These are phyloP conservation scores for Sporophila hypoxantha DNA, from an alignment of 2,113 vertebrate genomes.

Conservation along the genomic window DNA sequence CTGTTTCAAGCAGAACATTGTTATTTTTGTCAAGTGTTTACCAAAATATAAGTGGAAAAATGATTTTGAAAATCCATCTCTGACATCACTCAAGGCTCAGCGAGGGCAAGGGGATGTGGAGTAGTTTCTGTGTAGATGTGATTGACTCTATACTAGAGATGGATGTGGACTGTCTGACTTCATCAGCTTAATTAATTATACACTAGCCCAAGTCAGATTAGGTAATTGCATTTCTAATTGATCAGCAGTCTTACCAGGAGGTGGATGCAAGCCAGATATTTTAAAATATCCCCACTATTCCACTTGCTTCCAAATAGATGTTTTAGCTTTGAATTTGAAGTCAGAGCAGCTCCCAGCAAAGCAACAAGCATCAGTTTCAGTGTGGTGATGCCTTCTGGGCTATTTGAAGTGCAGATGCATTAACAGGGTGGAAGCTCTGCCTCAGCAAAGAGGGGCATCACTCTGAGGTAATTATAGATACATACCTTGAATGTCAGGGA, in stretches of 20 bases:
- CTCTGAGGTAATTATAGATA: background rate
- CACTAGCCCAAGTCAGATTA: background rate
- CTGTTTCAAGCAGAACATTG: background rate
- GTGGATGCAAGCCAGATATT: background rate
- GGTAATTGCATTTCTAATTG: background rate
- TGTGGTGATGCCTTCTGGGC: background rate
- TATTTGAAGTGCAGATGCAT: background rate
- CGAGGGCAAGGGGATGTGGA: background rate
- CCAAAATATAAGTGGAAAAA: background rate
- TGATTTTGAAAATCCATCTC: background rate
- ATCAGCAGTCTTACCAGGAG: background rate
- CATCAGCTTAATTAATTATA: background rate
- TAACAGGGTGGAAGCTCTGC: background rate
- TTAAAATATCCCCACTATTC: background rate
- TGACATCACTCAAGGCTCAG: background rate
- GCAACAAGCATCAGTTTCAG: background rate
- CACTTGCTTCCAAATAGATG: background rate
- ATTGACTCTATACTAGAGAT: background rate
- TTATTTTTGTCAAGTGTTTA: constrained; percentile 16
- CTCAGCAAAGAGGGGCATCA: background rate
- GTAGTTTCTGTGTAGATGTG: background rate
- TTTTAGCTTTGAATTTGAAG: background rate
- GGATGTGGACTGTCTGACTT: background rate
- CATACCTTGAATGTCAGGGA: background rate
- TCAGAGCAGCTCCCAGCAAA: background rate